Evolutionary conservation across 2,888 invertebrate genomes (phyloP), one percentile per base, ranked within the genome.

Genomic region (Lepidonotus clava): DNA sequence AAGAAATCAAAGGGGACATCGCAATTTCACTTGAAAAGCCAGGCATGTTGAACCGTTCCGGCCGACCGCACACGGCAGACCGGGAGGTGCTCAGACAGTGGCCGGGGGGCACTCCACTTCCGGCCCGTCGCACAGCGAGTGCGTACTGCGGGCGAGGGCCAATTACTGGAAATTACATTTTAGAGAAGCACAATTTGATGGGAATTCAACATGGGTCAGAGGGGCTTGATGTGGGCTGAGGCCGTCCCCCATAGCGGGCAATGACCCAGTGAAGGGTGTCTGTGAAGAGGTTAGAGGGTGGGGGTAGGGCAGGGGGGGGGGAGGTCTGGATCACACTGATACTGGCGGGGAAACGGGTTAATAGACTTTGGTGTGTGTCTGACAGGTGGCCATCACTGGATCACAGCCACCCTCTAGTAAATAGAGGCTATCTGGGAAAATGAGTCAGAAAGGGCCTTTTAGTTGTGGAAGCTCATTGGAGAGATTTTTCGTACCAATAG

Each of bases 241-340:
- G n/a, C n/a, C n/a, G n/a, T n/a, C n/a, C n/a, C n/a, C n/a, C n/a
- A n/a, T n/a, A n/a, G n/a, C n/a, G n/a, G n/a, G n/a, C n/a, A n/a
- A n/a, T n/a, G 21, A 61, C 2, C 11, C 24, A 61, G 24, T 61
- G 61, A 28, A 32, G 28, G 5, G 28, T 24, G 2, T 32, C 11
- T 8, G 2, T 4, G 24, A 2, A 14, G 28, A 32, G 61, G 24
- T 28, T 32, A 28, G 28, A 32, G 28, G 24, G 24, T 28, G 61
- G 28, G 4, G n/a, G 4, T 18, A n/a, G 11, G 4, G 2, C 21
- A n/a, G 53, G 11, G 4, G 53, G n/a, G 53, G 21, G 53, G 53
- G n/a, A n/a, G 53, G 53, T 53, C 53, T 53, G 61, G 61, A 61
- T 61, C 61, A 61, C n/a, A n/a, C n/a, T n/a, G n/a, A n/a, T n/a